These are phyloP conservation scores for Aleiodes testaceus DNA, from an alignment of 2,888 invertebrate species.

Conservation along the genomic window DNA sequence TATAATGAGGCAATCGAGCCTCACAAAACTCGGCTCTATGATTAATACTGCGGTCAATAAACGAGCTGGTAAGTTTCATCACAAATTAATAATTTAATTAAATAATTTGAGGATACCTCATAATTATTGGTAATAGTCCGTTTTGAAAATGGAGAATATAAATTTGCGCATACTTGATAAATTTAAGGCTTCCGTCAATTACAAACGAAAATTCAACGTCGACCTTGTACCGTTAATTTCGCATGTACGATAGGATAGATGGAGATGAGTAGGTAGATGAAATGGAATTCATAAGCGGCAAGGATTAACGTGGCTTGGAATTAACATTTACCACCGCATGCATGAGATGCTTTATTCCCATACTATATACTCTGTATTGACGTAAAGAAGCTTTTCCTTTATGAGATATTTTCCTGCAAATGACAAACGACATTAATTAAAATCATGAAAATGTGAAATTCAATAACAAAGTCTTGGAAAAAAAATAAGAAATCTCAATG, in stretches of 20 bases:
- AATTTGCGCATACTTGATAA: not conserved
- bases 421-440: not conserved
- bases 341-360: not conserved
- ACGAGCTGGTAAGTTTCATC: slow-evolving; percentile 69
- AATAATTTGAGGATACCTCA: not conserved
- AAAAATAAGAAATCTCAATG: not conserved
- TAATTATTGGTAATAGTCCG: no score
- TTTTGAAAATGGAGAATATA: not conserved
- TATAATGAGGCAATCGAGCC: slow-evolving; percentile 78
- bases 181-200: slow-evolving; percentile 34
- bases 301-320: slow-evolving; percentile 29
- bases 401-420: not conserved
- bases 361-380: not conserved
- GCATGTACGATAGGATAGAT: slow-evolving; percentile 18
- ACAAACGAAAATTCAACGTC: slow-evolving; percentile 36
- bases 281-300: slow-evolving; percentile 51
- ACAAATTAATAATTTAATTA: not conserved
- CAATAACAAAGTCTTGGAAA: not conserved
- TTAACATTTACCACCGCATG: slow-evolving; percentile 31
- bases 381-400: not conserved
- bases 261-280: slow-evolving; percentile 45
- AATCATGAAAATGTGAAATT: not conserved
- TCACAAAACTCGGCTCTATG: slow-evolving; percentile 78
- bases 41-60: slow-evolving; percentile 78
- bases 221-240: slow-evolving; percentile 43